Percentiles rank a stretch among this genome's conserved stretches.
phyloP scores from a whole-genome alignment of 2,797 vertebrate species.

The Hippoglossus hippoglossus region DNA sequence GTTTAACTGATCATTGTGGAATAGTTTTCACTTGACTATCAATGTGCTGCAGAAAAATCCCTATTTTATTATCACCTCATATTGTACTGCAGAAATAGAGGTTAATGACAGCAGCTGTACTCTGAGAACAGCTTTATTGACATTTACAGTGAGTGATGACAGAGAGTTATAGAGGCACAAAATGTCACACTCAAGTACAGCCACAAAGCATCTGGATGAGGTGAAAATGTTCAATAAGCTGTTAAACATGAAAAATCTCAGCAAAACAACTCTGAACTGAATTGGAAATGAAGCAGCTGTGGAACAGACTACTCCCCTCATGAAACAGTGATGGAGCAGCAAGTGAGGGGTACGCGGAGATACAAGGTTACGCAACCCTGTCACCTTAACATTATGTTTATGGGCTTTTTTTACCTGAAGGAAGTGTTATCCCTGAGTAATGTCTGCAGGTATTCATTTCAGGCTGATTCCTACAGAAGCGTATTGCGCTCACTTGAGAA shows the following conservation, averaged over 20 bases:
- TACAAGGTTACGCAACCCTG: no score
- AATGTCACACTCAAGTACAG: neutral
- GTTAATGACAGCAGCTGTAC: neutral
- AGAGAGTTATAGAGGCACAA: neutral
- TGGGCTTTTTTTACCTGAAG: no score
- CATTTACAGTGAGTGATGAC: neutral
- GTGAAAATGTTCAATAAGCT: neutral
- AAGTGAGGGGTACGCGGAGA: no score
- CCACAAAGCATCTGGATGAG: neutral
- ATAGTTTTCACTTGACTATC: neutral
- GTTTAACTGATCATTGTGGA: constrained; percentile 3
- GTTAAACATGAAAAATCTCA: neutral
- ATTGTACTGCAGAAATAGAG: neutral
- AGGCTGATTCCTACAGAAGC: no score
- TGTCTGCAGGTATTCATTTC: no score
- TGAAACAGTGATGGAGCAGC: no score
- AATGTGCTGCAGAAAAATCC: neutral
- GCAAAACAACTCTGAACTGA: neutral
- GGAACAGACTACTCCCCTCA: no score
- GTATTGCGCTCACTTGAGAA: no score
- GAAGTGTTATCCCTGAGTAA: no score
- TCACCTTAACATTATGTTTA: no score
- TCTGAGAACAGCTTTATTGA: neutral
- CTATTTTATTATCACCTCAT: no score
- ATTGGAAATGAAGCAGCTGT: neutral